Evolutionary conservation across 1,140 invertebrate species (phyloP).

Genomic region (Pseudomyrmex concolor): DNA sequence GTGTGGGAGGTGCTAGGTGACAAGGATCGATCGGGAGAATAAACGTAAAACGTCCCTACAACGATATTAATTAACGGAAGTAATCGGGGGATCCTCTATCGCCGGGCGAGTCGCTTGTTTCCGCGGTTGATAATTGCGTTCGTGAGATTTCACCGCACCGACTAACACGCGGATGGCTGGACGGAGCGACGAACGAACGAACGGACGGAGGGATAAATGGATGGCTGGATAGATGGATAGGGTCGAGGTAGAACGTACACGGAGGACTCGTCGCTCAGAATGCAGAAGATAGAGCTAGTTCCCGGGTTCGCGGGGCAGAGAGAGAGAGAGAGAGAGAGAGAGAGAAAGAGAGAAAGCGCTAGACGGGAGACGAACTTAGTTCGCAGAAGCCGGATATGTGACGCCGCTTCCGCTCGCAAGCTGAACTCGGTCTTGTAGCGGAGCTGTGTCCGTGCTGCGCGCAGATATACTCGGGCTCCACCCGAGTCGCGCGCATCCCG

Average conservation of each 20-base stretch:
- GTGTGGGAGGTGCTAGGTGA: conserved; percentile 6
- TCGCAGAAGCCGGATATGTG: conserved; percentile 73
- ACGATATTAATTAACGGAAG: conserved; percentile 64
- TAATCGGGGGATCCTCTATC: conserved; percentile 54
- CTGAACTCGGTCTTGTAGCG: conserved; percentile 58
- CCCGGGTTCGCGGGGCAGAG: not conserved
- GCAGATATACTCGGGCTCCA: conserved; percentile 45
- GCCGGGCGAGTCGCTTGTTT: conserved; percentile 52
- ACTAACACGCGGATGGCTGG: conserved; percentile 54
- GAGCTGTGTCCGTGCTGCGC: conserved; percentile 33
- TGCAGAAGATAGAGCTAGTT: not conserved
- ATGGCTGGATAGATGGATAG: conserved; percentile 32
- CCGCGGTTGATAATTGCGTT: conserved; percentile 77
- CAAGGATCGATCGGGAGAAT: conserved; percentile 47
- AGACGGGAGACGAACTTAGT: conserved; percentile 68
- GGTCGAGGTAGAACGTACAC: not conserved
- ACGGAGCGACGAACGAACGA: conserved; percentile 11
- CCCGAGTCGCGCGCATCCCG: not conserved
- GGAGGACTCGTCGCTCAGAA: not conserved
- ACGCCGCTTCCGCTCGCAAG: conserved; percentile 70
- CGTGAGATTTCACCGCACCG: conserved; percentile 67
- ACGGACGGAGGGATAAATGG: conserved; percentile 13
- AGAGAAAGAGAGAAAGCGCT: conserved; percentile 2
- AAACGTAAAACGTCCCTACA: conserved; percentile 34
- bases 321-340: no score